Percentiles rank a stretch among this genome's conserved stretches.
Conservation (phyloP, 2,797 vertebrate species). For the Periophthalmus magnuspinnatus region DNA sequence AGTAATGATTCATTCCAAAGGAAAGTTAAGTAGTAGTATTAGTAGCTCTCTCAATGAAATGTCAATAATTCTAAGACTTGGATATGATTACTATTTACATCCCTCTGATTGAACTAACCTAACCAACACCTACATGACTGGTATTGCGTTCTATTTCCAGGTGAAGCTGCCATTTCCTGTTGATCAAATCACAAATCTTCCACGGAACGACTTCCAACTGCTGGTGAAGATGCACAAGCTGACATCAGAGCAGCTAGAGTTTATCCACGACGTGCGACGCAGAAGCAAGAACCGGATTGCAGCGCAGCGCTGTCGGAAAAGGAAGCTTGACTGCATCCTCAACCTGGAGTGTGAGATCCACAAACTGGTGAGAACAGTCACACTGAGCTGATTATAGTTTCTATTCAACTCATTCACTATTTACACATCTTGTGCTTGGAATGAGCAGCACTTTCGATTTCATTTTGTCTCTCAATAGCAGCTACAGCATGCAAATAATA, state of each 20-base stretch:
- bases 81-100: too few species aligned
- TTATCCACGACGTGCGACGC: slow-evolving; percentile 93
- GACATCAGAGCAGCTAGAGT: slow-evolving; percentile 98
- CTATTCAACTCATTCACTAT: too few species aligned
- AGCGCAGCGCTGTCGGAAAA: slow-evolving; percentile 96
- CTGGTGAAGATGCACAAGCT: slow-evolving; percentile 99
- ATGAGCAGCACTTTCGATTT: not conserved
- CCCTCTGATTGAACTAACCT: too few species aligned
- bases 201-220: slow-evolving; percentile 99
- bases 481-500: not conserved
- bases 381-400: not conserved
- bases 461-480: not conserved
- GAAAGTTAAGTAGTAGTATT: too few species aligned
- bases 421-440: not conserved
- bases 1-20: too few species aligned
- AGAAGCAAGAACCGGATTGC: slow-evolving; percentile 98
- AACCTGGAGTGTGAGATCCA: slow-evolving; percentile 98
- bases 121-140: not conserved
- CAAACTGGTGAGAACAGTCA: slow-evolving; percentile 86
- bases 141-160: slow-evolving; percentile 64
- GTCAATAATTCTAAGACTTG: not conserved
- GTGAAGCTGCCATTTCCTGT: slow-evolving; percentile 99
- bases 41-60: too few species aligned
- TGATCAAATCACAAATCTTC: slow-evolving; percentile 99
- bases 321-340: slow-evolving; percentile 98